Evolutionary conservation across 1,140 invertebrate genomes (phyloP).

Genomic region (Nilaparvata lugens): DNA sequence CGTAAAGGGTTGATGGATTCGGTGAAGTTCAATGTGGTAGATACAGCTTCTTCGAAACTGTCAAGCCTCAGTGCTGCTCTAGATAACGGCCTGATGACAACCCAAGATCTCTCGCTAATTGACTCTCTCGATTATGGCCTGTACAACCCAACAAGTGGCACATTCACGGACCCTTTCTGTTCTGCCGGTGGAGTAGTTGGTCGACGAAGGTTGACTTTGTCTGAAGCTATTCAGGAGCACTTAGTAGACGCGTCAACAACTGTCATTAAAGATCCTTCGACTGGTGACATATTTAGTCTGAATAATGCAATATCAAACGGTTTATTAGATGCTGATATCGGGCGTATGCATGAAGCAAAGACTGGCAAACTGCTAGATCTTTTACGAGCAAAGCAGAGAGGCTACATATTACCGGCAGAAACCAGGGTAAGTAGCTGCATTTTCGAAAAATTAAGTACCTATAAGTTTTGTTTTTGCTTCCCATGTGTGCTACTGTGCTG

Average conservation of each 20-base stretch:
- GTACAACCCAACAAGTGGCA: constrained; percentile 69
- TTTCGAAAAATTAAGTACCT: neutral
- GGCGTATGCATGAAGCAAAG: constrained; percentile 54
- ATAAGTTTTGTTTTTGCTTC: no score
- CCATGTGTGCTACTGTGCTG: no score
- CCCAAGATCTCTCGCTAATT: constrained; percentile 66
- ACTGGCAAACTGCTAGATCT: constrained; percentile 65
- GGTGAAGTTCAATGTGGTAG: constrained; percentile 73
- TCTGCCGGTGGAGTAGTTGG: constrained; percentile 54
- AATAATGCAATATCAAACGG: constrained; percentile 66
- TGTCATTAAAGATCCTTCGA: constrained; percentile 69
- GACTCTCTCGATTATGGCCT: constrained; percentile 73
- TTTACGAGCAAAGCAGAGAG: constrained; percentile 76
- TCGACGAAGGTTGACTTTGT: constrained; percentile 57
- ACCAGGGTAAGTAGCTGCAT: constrained; percentile 69
- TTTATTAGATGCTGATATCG: constrained; percentile 62
- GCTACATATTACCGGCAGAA: constrained; percentile 79
- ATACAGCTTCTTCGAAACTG: constrained; percentile 71
- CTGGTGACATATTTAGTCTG: constrained; percentile 63
- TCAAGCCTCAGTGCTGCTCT: constrained; percentile 61
- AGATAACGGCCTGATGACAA: constrained; percentile 64
- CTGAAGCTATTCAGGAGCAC: constrained; percentile 63
- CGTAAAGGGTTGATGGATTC: constrained; percentile 77
- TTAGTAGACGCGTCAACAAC: constrained; percentile 77
- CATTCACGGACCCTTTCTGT: constrained; percentile 66